Evolutionary conservation across 1,140 invertebrate species (phyloP).

Genomic region (Zaprionus lachaisei): DNA sequence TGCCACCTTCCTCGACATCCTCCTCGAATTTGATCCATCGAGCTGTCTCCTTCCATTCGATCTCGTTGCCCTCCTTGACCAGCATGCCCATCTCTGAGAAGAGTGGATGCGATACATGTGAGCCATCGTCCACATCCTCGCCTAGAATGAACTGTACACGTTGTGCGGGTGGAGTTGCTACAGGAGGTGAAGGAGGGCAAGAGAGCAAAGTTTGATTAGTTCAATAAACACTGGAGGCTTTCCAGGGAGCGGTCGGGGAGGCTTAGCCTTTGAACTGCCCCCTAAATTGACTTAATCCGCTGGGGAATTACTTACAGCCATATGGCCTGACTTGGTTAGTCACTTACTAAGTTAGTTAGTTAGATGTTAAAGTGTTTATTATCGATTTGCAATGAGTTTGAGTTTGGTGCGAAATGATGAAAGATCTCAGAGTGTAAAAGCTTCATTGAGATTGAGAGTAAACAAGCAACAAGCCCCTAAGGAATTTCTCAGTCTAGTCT

Average conservation of each 20-base stretch:
- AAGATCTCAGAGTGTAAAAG: neutral
- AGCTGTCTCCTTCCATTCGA: slow-evolving; percentile 99
- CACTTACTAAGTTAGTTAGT: slow-evolving; percentile 28
- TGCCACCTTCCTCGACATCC: slow-evolving; percentile 97
- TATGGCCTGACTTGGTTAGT: slow-evolving; percentile 17
- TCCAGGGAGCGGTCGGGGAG: slow-evolving; percentile 7
- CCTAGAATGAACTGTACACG: slow-evolving; percentile 98
- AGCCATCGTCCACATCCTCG: slow-evolving; percentile 94
- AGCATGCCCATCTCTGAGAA: slow-evolving; percentile 99
- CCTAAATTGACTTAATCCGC: slow-evolving; percentile 10
- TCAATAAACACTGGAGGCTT: slow-evolving; percentile 19
- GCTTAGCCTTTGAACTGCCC: neutral
- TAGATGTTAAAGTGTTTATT: slow-evolving; percentile 4
- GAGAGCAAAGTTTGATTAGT: slow-evolving; percentile 21
- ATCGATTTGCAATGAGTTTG: neutral
- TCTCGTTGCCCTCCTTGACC: slow-evolving; percentile 93
- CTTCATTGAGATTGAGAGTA: neutral
- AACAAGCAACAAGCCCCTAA: neutral
- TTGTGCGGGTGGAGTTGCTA: slow-evolving; percentile 94
- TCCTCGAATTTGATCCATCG: slow-evolving; percentile 98
- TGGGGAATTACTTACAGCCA: slow-evolving; percentile 17
- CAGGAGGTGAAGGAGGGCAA: neutral
- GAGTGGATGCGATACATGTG: slow-evolving; percentile 92
- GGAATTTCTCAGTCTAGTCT: neutral
- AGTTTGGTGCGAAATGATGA: neutral